phyloP scores from a whole-genome alignment of 1,140 invertebrate species.

The Ceratoteleas bidentatus region DNA sequence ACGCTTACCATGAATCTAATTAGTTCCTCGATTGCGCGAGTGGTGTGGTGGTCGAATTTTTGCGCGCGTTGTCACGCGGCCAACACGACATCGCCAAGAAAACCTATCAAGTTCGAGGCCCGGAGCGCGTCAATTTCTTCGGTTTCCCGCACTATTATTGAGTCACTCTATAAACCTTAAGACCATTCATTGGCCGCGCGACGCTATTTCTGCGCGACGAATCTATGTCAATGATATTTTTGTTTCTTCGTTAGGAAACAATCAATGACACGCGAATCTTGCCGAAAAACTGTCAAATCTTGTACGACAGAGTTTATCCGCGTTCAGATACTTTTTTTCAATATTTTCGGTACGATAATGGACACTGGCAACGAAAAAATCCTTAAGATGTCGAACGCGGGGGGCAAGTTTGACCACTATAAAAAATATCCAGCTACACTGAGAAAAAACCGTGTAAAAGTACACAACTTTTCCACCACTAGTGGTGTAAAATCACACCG shows the following conservation, averaged over 20 bases:
- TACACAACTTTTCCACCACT: no score
- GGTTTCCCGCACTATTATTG: slow-evolving; percentile 45
- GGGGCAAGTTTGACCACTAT: no score
- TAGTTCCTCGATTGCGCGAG: slow-evolving; percentile 35
- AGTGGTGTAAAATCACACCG: no score
- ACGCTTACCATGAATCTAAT: slow-evolving; percentile 38
- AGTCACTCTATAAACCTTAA: slow-evolving; percentile 36
- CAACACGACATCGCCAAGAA: slow-evolving; percentile 37
- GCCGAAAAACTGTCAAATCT: no score
- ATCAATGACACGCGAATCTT: no score
- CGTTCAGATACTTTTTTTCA: no score
- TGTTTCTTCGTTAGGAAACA: slow-evolving; percentile 70
- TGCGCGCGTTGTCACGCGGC: slow-evolving; percentile 35
- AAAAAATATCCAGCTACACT: no score
- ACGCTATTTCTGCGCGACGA: slow-evolving; percentile 70
- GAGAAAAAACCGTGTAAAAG: no score
- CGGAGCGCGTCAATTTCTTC: slow-evolving; percentile 37
- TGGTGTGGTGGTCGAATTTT: slow-evolving; percentile 31
- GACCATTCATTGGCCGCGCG: slow-evolving; percentile 45
- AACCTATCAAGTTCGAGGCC: slow-evolving; percentile 49
- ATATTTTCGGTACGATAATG: no score
- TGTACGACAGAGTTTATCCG: no score
- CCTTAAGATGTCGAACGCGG: no score
- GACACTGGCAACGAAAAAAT: no score
- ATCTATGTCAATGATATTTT: slow-evolving; percentile 79